These are phyloP conservation scores for Athalia rosae DNA, from an alignment of 2,888 invertebrate species.

Conservation along the genomic window DNA sequence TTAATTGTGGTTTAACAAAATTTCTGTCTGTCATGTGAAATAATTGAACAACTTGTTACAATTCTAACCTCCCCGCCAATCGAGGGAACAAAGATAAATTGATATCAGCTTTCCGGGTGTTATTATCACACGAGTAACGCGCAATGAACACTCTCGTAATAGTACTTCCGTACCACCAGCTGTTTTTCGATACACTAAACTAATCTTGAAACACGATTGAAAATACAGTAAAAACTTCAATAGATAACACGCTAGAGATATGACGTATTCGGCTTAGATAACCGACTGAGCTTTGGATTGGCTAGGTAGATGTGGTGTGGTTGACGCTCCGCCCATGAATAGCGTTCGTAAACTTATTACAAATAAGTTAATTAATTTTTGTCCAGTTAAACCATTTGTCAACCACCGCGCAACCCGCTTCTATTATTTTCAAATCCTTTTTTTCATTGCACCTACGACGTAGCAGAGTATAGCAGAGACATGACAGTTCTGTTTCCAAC, in stretches of 20 bases:
- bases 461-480: too few species aligned
- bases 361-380: background rate
- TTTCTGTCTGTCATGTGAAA: too few species aligned
- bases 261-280: conserved; percentile 46
- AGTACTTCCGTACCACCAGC: conserved; percentile 46
- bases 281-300: conserved; percentile 49
- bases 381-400: background rate
- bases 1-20: too few species aligned
- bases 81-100: too few species aligned
- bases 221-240: conserved; percentile 44
- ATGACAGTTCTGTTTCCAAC: too few species aligned
- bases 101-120: too few species aligned
- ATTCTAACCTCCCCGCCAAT: too few species aligned
- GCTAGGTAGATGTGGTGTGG: conserved; percentile 57
- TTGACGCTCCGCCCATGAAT: conserved; percentile 56
- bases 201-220: conserved; percentile 46
- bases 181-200: conserved; percentile 52
- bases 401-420: background rate
- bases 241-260: conserved; percentile 46
- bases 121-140: background rate
- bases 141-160: background rate
- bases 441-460: background rate
- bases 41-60: too few species aligned
- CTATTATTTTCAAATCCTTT: background rate
- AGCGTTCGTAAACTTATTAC: conserved; percentile 50